Base-by-base conservation (phyloP, 1,140 invertebrate species). In the Drosophila saltans region DNA sequence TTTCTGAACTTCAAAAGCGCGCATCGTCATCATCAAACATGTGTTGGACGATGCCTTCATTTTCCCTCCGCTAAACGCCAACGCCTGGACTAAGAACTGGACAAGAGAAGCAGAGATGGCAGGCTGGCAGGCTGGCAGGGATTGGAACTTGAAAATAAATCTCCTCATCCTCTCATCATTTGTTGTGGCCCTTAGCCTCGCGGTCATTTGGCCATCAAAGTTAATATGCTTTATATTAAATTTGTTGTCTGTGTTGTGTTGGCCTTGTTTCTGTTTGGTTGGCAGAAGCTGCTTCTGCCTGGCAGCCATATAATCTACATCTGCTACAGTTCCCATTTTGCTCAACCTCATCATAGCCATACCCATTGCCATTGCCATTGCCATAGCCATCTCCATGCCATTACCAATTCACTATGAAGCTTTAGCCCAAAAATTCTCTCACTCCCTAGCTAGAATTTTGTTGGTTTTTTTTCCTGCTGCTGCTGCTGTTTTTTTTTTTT, bases 201-300 rank as follows among this genome's bases (percentile, higher is more conserved):
- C 78, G 78, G 84, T 82, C 78, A 89, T 89, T 84, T 78, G 69
- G 57, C 78, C 78, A 84, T 81, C 85, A 89, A 89, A 84, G 84
- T 84, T 89, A 89, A 89, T 89, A 84, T 79, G 74, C 78, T 89
- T 89, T 90, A 89, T 89, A 89, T 88, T 80, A 88, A 89, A 89
- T 88, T 80, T 89, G 78, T 72, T 73, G 72, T 68, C 75, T 79
- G 45, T 52, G 45, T 26, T 52, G 45, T 26, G 45, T 26, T 52
- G 69, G 66, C 76, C 75, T 77, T 28, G 61, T 83, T 71, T 73
- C 52, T 64, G 67, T 62, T 75, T 73, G 36, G 57, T 59, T 59
- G 57, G 57, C 45, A 52, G 57, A 39, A 74, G 64, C 59, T 70
- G 69, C 71, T 65, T 62, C 57, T 61, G 75, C 67, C 65, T 66